phyloP scores from a whole-genome alignment of 2,797 vertebrate genomes.

The Morus bassanus region DNA sequence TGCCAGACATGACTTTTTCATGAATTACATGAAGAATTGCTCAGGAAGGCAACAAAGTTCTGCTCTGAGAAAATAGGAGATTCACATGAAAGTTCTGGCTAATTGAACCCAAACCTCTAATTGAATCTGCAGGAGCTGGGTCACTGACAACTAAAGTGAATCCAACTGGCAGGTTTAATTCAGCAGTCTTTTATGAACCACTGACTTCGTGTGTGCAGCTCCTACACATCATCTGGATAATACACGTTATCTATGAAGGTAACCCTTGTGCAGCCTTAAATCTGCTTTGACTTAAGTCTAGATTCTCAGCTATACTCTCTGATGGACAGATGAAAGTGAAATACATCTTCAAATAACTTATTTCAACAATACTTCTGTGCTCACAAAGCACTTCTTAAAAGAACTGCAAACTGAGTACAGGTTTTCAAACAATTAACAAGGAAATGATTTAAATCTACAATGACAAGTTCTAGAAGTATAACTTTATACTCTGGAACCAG shows the following conservation, averaged over 20 bases:
- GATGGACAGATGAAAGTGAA: not conserved
- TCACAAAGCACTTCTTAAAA: not conserved
- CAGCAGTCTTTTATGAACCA: not conserved
- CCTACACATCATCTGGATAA: not conserved
- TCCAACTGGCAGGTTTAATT: conserved; percentile 33
- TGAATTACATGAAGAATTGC: not conserved
- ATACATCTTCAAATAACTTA: not conserved
- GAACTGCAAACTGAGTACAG: not conserved
- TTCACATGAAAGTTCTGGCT: conserved; percentile 6
- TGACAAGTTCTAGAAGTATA: not conserved
- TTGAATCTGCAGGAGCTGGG: conserved; percentile 31
- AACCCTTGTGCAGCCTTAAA: not conserved
- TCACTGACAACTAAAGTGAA: conserved; percentile 5
- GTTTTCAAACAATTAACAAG: not conserved
- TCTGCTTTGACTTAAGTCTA: not conserved
- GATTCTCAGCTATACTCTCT: not conserved
- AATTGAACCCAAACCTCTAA: conserved; percentile 44
- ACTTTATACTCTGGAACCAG: not conserved
- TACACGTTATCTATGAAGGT: not conserved
- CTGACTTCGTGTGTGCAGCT: not conserved
- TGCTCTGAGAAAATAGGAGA: not conserved
- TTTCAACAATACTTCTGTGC: not conserved
- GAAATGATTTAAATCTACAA: not conserved
- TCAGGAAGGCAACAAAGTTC: not conserved
- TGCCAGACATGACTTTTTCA: not conserved